Percentiles rank a stretch among this genome's conserved stretches.
Conservation (phyloP, 2,113 vertebrate genomes). For the Spea bombifrons region DNA sequence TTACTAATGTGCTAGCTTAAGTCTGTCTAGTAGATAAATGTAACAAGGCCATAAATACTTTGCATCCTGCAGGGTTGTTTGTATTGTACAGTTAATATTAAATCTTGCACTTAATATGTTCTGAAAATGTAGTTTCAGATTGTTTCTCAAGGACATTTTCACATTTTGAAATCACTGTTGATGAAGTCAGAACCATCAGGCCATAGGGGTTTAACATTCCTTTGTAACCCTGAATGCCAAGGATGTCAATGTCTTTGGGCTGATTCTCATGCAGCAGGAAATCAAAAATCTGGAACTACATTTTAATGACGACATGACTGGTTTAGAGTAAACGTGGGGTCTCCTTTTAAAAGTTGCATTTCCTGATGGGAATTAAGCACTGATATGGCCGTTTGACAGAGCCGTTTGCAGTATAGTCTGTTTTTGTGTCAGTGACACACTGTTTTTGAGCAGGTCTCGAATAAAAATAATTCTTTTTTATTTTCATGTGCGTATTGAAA, state of each 20-base stretch:
- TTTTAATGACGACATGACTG: not conserved
- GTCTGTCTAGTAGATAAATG: too few species aligned
- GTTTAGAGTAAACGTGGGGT: not conserved
- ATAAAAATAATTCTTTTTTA: constrained; percentile 59
- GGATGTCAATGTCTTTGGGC: not conserved
- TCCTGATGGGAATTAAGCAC: constrained; percentile 64
- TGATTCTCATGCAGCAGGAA: too few species aligned
- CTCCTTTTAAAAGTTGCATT: constrained; percentile 41
- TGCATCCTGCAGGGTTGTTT: too few species aligned
- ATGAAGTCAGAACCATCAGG: not conserved
- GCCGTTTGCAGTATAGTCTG: constrained; percentile 51
- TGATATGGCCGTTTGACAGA: constrained; percentile 54
- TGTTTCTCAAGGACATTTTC: too few species aligned
- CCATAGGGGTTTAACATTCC: not conserved
- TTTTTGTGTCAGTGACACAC: constrained; percentile 61
- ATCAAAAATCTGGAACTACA: not conserved
- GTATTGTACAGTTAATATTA: too few species aligned
- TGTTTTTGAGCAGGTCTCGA: constrained; percentile 87
- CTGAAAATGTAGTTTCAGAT: too few species aligned
- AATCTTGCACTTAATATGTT: too few species aligned
- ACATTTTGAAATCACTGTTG: too few species aligned
- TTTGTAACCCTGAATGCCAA: not conserved
- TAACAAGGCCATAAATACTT: too few species aligned
- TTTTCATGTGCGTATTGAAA: constrained; percentile 47
- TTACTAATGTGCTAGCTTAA: too few species aligned